Conservation (phyloP, 2,888 invertebrate genomes). For the Clistopyga incitator region DNA sequence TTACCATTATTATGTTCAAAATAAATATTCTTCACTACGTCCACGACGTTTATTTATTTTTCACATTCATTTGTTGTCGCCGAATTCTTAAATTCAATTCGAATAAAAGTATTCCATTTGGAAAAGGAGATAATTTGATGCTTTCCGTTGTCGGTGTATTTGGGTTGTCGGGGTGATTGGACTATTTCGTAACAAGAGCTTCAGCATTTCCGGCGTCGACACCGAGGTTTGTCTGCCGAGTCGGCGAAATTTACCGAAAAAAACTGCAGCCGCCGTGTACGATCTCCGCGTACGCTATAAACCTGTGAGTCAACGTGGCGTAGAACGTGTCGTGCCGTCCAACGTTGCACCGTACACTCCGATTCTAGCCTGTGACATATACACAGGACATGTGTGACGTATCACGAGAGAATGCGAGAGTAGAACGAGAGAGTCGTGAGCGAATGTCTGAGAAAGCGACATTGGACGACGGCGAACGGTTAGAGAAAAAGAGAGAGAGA, state of each 20-base stretch:
- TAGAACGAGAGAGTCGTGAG: constrained; percentile 27
- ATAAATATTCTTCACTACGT: too few species aligned
- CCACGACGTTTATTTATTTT: too few species aligned
- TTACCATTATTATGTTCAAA: too few species aligned
- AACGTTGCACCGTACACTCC: background rate
- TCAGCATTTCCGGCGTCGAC: constrained; percentile 5
- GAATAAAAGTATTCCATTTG: too few species aligned
- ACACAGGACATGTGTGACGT: constrained; percentile 10
- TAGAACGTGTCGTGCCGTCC: constrained; percentile 11
- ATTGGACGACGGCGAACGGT: constrained; percentile 35
- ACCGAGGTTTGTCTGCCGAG: background rate
- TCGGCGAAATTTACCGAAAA: constrained; percentile 30
- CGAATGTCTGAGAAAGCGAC: constrained; percentile 45
- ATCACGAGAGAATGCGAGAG: constrained; percentile 10
- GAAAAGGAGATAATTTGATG: background rate
- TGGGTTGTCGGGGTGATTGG: constrained; percentile 11
- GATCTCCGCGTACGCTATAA: background rate
- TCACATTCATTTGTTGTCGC: too few species aligned
- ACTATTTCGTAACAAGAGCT: constrained; percentile 22
- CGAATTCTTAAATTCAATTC: too few species aligned
- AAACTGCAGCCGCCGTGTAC: background rate
- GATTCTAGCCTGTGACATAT: constrained; percentile 4
- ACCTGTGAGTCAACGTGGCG: constrained; percentile 30
- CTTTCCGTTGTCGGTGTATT: background rate
- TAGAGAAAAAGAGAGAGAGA: background rate